phyloP scores from a whole-genome alignment of 1,140 invertebrate species.

The Aphelinus atriplicis region DNA sequence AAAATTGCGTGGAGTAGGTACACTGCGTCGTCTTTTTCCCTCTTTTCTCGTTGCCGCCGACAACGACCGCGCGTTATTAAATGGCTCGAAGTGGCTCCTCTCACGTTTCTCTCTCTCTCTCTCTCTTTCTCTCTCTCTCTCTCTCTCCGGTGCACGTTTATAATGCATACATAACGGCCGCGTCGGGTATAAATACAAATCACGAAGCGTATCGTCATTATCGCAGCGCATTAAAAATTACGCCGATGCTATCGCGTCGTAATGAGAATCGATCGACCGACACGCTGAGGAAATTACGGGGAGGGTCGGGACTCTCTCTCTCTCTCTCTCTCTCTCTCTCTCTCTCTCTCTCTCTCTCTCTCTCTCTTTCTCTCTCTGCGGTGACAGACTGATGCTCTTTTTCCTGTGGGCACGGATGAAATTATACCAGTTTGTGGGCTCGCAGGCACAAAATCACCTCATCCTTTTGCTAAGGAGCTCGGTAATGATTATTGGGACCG shows the following conservation, averaged over 20 bases:
- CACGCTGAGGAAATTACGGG: background rate
- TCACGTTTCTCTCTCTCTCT: slow-evolving; percentile 47
- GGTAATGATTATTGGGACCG: too few relatives aligned
- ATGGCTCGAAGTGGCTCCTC: slow-evolving; percentile 64
- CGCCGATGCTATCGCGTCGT: slow-evolving; percentile 21
- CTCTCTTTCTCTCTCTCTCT: slow-evolving; percentile 39
- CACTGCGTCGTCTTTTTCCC: background rate
- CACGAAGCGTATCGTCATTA: slow-evolving; percentile 31
- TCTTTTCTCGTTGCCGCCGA: slow-evolving; percentile 29
- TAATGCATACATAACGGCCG: slow-evolving; percentile 12
- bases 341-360: slow-evolving; percentile 50
- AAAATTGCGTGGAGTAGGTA: too few relatives aligned
- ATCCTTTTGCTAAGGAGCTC: too few relatives aligned
- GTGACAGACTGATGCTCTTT: slow-evolving; percentile 1
- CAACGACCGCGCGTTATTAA: slow-evolving; percentile 64
- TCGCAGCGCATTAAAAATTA: slow-evolving; percentile 32
- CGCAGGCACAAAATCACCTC: too few relatives aligned
- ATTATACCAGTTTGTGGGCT: too few relatives aligned
- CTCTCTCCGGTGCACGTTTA: slow-evolving; percentile 19
- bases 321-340: slow-evolving; percentile 36
- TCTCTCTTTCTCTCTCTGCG: slow-evolving; percentile 42
- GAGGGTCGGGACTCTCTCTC: slow-evolving; percentile 9
- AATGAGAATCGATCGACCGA: slow-evolving; percentile 32
- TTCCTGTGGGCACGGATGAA: background rate
- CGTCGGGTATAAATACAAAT: slow-evolving; percentile 31